These are phyloP conservation scores for Auanema freiburgensis DNA, from an alignment of 2,888 invertebrate genomes.

Conservation along the genomic window DNA sequence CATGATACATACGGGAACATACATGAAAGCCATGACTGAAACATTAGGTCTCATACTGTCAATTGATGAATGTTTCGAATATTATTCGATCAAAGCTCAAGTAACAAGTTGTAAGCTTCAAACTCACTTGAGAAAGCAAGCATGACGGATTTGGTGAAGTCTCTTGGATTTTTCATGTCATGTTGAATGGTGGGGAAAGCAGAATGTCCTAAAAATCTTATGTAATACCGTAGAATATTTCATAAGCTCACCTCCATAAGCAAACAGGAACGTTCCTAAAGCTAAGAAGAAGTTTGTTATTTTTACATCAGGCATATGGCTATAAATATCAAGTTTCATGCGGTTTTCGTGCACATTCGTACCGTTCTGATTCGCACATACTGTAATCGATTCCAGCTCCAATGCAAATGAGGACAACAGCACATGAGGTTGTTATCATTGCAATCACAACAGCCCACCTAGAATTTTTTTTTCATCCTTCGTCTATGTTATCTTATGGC, in stretches of 20 bases:
- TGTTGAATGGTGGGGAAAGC: slow-evolving; percentile 61
- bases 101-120: too few species aligned
- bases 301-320: slow-evolving; percentile 41
- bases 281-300: slow-evolving; percentile 58
- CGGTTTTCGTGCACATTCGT: background rate
- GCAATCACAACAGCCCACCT: slow-evolving; percentile 61
- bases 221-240: background rate
- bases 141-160: slow-evolving; percentile 54
- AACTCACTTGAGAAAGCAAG: slow-evolving; percentile 53
- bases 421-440: slow-evolving; percentile 59
- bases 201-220: slow-evolving; percentile 28
- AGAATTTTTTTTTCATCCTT: slow-evolving; percentile 17
- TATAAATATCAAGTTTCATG: slow-evolving; percentile 6
- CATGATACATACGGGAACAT: slow-evolving; percentile 55
- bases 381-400: slow-evolving; percentile 52
- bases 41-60: too few species aligned
- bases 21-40: slow-evolving; percentile 56
- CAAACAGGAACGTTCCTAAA: slow-evolving; percentile 60
- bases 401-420: slow-evolving; percentile 56
- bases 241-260: slow-evolving; percentile 50
- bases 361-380: slow-evolving; percentile 34
- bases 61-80: too few species aligned
- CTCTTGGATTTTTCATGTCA: slow-evolving; percentile 58
- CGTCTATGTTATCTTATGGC: slow-evolving; percentile 1
- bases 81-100: too few species aligned